Conservation (phyloP, 2,797 vertebrate genomes). For the Gymnothorax reevesii region DNA sequence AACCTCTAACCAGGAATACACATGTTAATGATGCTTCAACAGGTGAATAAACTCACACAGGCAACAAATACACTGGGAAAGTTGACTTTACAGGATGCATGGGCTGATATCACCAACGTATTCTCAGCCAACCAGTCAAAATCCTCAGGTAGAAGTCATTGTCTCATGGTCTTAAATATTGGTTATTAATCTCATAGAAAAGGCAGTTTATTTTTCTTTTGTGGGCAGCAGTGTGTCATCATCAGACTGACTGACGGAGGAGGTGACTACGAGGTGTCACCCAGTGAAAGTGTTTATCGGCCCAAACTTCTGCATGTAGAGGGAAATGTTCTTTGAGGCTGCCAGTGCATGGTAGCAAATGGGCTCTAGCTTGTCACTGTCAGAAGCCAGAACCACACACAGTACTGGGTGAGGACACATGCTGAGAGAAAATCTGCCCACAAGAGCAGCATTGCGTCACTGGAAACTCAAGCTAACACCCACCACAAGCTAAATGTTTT, state of each 20-base stretch:
- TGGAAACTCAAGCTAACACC: conserved; percentile 37
- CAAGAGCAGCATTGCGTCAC: background rate
- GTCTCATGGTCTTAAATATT: background rate
- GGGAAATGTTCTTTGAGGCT: background rate
- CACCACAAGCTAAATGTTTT: conserved; percentile 35
- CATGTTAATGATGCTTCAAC: no score
- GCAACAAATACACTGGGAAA: background rate
- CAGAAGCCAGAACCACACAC: conserved; percentile 1
- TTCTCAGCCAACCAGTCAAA: background rate
- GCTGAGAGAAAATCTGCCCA: conserved; percentile 14
- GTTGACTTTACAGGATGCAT: background rate
- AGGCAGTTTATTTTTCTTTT: background rate
- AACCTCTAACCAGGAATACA: no score
- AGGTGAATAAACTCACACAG: background rate
- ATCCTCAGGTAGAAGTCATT: background rate
- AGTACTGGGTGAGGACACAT: conserved; percentile 12
- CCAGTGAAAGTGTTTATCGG: background rate
- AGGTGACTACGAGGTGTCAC: background rate
- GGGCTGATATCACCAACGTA: background rate
- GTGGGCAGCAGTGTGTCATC: background rate
- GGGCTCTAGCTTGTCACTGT: background rate
- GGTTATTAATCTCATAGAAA: background rate
- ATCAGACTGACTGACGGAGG: background rate
- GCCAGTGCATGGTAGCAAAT: background rate
- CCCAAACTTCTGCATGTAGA: background rate